Base-by-base conservation (phyloP, 1,140 invertebrate genomes). In the Nephila pilipes region DNA sequence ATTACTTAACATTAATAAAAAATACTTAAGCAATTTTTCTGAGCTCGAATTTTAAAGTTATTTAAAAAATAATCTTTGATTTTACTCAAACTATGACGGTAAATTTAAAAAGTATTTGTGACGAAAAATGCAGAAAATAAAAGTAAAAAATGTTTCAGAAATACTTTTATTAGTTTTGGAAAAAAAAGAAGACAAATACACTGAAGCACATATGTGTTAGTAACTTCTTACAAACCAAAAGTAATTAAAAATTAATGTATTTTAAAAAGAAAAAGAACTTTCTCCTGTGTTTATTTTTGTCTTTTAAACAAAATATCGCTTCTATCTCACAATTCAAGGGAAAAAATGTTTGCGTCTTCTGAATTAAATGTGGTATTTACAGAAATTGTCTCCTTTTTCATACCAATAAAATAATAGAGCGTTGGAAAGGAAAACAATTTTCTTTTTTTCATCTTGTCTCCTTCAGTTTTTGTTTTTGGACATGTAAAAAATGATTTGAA, bases 311-410 rank as follows among this genome's bases (percentile, higher is more conserved):
- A 81, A 55, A 46, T 22, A 25, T 22, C 6, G 14, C 46, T 81
- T 55, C 80, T 81, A 38, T 81, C 12, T 81, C 5, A n/a, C 5
- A 10, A n/a, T 55, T 16, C 1, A 22, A 32, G 20, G 3, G 22
- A 87, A 87, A 85, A 60, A 87, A 87, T 87, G 25, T 60, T 87
- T 60, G n/a, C 85, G 36, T 18, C 32, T n/a, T 18, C 8, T 60
- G 54, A 87, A 87, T 87, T 63, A 87, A 87, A 87, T 60, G 85
- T 8, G 85, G 85, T 87, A 60, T 87, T 87, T 87, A 54, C 85
- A 60, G 12, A 60, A 57, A 60, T 87, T 54, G 46, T n/a, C 46
- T 81, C 0, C n/a, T 46, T 55, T 81, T 81, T 81, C 80, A 22
- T 22, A 29, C n/a, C 29, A 25, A 81, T 81, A 55, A 81, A 55